These are phyloP conservation scores for Cinclus cinclus DNA, from an alignment of 2,113 vertebrate species.

Conservation along the genomic window DNA sequence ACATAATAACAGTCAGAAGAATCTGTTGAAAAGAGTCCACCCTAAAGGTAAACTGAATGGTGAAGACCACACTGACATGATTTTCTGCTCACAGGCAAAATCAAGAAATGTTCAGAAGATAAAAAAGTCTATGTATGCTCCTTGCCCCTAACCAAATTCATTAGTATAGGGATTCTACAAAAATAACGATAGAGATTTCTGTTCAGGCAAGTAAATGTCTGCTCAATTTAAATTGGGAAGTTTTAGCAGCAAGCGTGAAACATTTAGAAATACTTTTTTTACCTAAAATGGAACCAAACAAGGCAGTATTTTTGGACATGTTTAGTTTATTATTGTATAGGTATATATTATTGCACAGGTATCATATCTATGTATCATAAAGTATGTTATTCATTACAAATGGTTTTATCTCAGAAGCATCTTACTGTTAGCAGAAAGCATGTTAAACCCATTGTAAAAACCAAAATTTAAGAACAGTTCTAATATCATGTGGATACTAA, in stretches of 20 bases:
- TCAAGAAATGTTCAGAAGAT: not conserved
- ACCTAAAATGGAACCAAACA: not conserved
- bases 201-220: not conserved
- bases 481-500: not conserved
- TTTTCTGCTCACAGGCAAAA: slow-evolving; percentile 21
- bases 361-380: not conserved
- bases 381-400: not conserved
- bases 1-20: not conserved
- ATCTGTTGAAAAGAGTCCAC: not conserved
- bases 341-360: not conserved
- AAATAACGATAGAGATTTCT: not conserved
- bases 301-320: not conserved
- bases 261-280: not conserved
- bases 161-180: not conserved
- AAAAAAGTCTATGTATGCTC: not conserved
- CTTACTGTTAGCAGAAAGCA: not conserved
- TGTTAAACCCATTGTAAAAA: not conserved
- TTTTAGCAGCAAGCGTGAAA: not conserved
- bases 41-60: not conserved
- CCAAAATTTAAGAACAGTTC: not conserved
- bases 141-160: not conserved
- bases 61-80: not conserved
- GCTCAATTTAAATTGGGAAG: not conserved
- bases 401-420: not conserved
- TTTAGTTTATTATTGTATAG: not conserved